Conservation (phyloP, 2,113 vertebrate species). For the Pseudolaguvia tuberculata region DNA sequence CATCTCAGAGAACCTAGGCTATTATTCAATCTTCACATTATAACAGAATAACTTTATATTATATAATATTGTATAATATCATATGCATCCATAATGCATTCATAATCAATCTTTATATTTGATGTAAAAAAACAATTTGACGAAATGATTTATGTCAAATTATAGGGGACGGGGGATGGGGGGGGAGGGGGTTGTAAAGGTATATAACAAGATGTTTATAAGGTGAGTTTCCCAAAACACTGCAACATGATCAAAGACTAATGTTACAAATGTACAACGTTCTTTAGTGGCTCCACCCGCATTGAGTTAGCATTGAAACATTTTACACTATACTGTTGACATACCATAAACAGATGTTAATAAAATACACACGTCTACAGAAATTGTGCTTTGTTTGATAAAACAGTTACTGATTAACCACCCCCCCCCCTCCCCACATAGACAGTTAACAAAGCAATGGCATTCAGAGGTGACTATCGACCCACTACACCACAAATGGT, state of each 20-base stretch:
- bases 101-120: not conserved
- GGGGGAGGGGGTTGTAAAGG: too few species aligned
- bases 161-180: not conserved
- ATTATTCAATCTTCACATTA: slow-evolving; percentile 21
- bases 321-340: not conserved
- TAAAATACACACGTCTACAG: too few species aligned
- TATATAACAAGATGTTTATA: not conserved
- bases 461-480: too few species aligned
- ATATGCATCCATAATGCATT: not conserved
- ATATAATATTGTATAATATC: slow-evolving; percentile 9
- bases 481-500: not conserved
- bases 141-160: not conserved
- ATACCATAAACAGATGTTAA: not conserved
- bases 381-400: not conserved
- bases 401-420: not conserved
- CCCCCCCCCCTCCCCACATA: too few species aligned
- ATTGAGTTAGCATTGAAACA: not conserved
- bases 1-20: slow-evolving; percentile 33
- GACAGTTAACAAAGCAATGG: not conserved
- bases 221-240: not conserved
- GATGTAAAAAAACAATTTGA: not conserved
- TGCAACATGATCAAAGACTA: not conserved
- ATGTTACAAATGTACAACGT: not conserved
- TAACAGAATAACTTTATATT: slow-evolving; percentile 8
- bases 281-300: not conserved